Percentiles rank a stretch among this genome's conserved stretches.
These are phyloP conservation scores for Amitus sp. DNA, from an alignment of 2,888 invertebrate genomes.

Conservation along the genomic window DNA sequence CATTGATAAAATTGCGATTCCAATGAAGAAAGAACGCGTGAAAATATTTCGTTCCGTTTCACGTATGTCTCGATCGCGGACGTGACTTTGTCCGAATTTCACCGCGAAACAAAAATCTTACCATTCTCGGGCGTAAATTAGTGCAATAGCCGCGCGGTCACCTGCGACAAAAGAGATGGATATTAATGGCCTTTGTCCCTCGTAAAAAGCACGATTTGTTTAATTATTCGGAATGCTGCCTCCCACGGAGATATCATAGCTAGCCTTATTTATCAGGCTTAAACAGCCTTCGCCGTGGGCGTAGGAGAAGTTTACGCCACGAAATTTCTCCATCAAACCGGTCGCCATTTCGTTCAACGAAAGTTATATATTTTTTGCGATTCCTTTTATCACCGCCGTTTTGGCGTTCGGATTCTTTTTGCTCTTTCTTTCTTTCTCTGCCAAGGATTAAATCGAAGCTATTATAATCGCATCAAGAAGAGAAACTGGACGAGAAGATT, in stretches of 20 bases:
- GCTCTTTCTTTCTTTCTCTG: constrained; percentile 25
- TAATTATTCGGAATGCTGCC: not conserved
- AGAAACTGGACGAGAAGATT: constrained; percentile 47
- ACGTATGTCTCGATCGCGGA: not conserved
- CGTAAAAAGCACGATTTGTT: not conserved
- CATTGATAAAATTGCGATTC: constrained; percentile 36
- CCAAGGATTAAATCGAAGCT: constrained; percentile 48
- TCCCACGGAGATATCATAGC: constrained; percentile 9
- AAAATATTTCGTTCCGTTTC: constrained; percentile 15
- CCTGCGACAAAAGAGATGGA: constrained; percentile 1
- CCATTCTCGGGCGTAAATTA: not conserved
- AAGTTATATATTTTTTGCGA: no score
- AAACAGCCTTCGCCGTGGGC: constrained; percentile 13
- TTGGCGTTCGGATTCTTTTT: constrained; percentile 8
- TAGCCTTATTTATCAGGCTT: constrained; percentile 2
- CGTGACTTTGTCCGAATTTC: not conserved
- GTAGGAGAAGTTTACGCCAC: no score
- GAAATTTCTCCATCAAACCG: no score
- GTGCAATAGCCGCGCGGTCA: not conserved
- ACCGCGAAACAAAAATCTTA: no score
- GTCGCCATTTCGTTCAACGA: no score
- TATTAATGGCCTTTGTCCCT: not conserved
- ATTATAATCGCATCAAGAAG: constrained; percentile 63
- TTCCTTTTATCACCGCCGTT: not conserved
- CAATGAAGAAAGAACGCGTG: constrained; percentile 26